Base-by-base conservation (phyloP, 2,888 invertebrate genomes). In the Plagodis pulveraria region DNA sequence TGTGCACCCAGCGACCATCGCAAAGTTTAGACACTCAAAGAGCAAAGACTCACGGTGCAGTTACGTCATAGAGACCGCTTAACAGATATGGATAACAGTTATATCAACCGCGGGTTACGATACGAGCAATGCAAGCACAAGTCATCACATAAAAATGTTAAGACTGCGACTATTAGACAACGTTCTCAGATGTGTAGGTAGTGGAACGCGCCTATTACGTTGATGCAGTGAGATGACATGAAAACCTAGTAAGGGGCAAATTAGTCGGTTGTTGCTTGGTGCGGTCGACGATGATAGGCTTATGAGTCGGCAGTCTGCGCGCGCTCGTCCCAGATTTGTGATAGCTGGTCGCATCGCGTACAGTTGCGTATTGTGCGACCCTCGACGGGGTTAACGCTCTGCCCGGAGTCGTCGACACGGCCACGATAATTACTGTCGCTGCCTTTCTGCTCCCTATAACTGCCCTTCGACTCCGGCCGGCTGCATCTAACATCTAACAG, bases 351-450 rank as follows among this genome's bases (percentile, higher is more conserved):
- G 75, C 75, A 76, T 80, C 59, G 58, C 50, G 42, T 84, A 84
- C 84, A 84, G 84, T 83, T 85, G 89, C 82, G 83, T 87, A 84
- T 83, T 84, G 83, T 81, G 76, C 79, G 87, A 84, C 86, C 87
- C 87, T 80, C 83, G 65, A 54, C 62, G 91, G 91, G 91, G 91
- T 91, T 89, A 91, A 91, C 84, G 91, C 78, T 90, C 91, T 81
- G 80, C 78, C 79, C 72, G 81, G 84, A 89, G 91, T 91, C 91
- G 91, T 81, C 91, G 91, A 91, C 91, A 86, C 87, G 78, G 76
- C 76, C 77, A 78, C 84, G 89, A 90, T 91, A 91, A 91, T 91
- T 89, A 89, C 88, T 88, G 88, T 87, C 86, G 86, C 86, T 78
- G 76, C 78, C 83, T 81, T 81, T 81, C 84, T 82, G 79, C 81